Conservation (phyloP, 2,113 vertebrate genomes). For the Leptocoma aspasia region DNA sequence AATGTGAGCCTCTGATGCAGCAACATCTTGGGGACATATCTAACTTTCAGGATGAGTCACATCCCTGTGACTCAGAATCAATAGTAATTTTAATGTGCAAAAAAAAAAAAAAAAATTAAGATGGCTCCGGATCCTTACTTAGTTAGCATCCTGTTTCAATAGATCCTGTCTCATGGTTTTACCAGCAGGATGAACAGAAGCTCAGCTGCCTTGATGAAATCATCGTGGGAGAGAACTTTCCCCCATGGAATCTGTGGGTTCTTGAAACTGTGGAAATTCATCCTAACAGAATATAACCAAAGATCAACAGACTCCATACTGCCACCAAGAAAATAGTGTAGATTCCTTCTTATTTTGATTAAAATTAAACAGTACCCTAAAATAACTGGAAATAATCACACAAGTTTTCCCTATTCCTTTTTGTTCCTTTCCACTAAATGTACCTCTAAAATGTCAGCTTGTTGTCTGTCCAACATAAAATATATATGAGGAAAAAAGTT, state of each 20-base stretch:
- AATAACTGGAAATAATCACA: neutral
- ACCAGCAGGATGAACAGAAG: neutral
- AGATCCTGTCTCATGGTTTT: neutral
- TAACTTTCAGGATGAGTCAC: slow-evolving; percentile 40
- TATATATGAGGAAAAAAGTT: neutral
- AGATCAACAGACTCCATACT: neutral
- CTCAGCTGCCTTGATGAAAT: neutral
- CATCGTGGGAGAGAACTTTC: neutral
- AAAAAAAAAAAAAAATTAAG: neutral
- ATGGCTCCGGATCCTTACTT: neutral
- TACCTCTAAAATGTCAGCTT: neutral
- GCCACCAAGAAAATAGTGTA: neutral
- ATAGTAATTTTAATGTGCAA: slow-evolving; percentile 16
- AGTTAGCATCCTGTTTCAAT: neutral
- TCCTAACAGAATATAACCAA: neutral
- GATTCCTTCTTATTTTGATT: neutral
- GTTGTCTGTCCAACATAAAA: neutral
- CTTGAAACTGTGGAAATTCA: neutral
- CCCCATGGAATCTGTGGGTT: neutral
- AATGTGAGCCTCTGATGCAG: neutral
- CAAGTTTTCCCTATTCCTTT: neutral
- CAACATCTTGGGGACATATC: neutral
- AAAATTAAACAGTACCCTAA: neutral
- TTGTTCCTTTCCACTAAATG: neutral
- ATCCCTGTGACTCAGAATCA: slow-evolving; percentile 45